Conservation (phyloP, 1,140 invertebrate species). For the Hesperophylax magnus region DNA sequence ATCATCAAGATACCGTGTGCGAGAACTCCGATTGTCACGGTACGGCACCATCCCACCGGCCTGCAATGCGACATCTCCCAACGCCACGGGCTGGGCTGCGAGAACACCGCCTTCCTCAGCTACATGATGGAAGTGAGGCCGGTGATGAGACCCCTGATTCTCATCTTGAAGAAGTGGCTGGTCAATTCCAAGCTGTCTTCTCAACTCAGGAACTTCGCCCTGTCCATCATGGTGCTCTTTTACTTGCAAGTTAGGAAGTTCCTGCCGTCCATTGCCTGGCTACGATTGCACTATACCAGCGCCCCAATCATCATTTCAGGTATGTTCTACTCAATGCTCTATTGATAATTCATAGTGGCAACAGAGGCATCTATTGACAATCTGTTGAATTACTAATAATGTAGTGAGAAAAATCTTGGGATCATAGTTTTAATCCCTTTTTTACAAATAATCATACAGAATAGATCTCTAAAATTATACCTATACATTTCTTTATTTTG, state of each 20-base stretch:
- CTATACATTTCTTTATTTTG: neutral
- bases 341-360: too few species aligned
- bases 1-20: constrained; percentile 63
- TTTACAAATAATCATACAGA: too few species aligned
- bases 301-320: constrained; percentile 15
- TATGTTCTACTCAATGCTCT: neutral
- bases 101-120: constrained; percentile 71
- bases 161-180: constrained; percentile 71
- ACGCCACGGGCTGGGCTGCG: constrained; percentile 69
- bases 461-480: too few species aligned
- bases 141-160: constrained; percentile 61
- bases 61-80: constrained; percentile 74
- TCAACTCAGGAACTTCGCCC: constrained; percentile 65
- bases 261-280: constrained; percentile 52
- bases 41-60: constrained; percentile 64
- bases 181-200: constrained; percentile 60
- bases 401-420: too few species aligned
- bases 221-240: constrained; percentile 66
- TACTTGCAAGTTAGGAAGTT: constrained; percentile 62
- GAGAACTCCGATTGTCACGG: constrained; percentile 73
- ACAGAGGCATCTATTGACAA: too few species aligned
- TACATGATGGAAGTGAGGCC: constrained; percentile 62
- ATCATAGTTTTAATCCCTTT: too few species aligned
- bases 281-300: neutral
- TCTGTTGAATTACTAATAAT: too few species aligned